phyloP scores from a whole-genome alignment of 2,797 vertebrate species.

The Crocidura indochinensis region DNA sequence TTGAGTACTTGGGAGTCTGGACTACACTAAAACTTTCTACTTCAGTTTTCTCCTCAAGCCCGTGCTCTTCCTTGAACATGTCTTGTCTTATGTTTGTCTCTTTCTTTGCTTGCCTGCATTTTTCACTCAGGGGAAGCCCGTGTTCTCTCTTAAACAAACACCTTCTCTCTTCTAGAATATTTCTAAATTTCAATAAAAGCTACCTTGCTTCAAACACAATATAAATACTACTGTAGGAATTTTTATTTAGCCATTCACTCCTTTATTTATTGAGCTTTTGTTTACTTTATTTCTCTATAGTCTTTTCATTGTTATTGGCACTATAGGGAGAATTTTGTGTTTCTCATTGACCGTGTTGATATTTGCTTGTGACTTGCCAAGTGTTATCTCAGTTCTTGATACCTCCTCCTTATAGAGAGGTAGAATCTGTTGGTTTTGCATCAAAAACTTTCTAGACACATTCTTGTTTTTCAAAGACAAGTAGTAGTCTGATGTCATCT shows the following conservation, averaged over 20 bases:
- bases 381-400: neutral
- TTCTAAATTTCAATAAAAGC: too few relatives aligned
- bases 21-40: conserved; percentile 23
- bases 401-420: neutral
- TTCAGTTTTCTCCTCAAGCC: neutral
- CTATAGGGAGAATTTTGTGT: neutral
- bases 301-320: neutral
- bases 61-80: too few relatives aligned
- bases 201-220: too few relatives aligned
- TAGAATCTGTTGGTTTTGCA: neutral
- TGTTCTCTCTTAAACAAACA: too few relatives aligned
- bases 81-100: too few relatives aligned
- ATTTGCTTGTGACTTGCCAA: neutral
- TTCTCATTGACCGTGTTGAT: neutral
- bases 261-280: conserved; percentile 5
- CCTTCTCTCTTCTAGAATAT: too few relatives aligned
- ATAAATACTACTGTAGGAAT: neutral
- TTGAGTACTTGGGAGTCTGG: neutral
- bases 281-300: neutral
- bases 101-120: too few relatives aligned
- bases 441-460: conserved; percentile 13
- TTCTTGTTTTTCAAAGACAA: neutral
- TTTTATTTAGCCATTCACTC: neutral
- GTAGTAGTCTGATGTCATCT: neutral
- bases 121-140: too few relatives aligned